These are phyloP conservation scores for Meloe dianella DNA, from an alignment of 2,888 invertebrate genomes.

Conservation along the genomic window DNA sequence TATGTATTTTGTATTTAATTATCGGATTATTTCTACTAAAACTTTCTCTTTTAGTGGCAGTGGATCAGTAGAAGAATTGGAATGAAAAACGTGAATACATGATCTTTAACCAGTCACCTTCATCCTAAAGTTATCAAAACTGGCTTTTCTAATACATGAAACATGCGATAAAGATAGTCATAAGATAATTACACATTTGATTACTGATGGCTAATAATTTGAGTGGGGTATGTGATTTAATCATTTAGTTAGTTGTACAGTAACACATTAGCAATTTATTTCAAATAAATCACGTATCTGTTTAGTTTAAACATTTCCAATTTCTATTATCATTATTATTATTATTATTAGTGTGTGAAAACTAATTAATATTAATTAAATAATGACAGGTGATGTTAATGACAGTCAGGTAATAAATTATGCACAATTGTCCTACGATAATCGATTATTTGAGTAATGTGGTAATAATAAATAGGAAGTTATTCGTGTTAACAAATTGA, in stretches of 20 bases:
- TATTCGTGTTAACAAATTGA: conserved; percentile 20
- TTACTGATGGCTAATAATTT: conserved; percentile 26
- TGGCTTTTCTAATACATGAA: no score
- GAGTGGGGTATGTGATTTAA: conserved; percentile 36
- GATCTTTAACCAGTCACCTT: no score
- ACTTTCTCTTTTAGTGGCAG: no score
- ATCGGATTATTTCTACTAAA: no score
- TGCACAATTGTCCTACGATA: neutral
- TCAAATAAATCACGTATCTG: neutral
- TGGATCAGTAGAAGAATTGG: no score
- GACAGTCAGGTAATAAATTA: conserved; percentile 34
- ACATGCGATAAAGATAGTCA: no score
- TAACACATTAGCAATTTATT: conserved; percentile 13
- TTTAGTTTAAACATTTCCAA: neutral
- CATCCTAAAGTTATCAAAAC: no score
- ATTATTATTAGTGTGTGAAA: neutral
- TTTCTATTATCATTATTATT: conserved; percentile 11
- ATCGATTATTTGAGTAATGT: conserved; percentile 3
- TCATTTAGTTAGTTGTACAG: neutral
- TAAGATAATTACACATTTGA: neutral
- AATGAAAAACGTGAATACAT: no score
- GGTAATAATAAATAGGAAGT: neutral
- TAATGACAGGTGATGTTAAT: conserved; percentile 27
- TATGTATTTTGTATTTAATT: no score
- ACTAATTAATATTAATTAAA: neutral